Base-by-base conservation (phyloP, 2,113 vertebrate genomes). In the Rhineura floridana region DNA sequence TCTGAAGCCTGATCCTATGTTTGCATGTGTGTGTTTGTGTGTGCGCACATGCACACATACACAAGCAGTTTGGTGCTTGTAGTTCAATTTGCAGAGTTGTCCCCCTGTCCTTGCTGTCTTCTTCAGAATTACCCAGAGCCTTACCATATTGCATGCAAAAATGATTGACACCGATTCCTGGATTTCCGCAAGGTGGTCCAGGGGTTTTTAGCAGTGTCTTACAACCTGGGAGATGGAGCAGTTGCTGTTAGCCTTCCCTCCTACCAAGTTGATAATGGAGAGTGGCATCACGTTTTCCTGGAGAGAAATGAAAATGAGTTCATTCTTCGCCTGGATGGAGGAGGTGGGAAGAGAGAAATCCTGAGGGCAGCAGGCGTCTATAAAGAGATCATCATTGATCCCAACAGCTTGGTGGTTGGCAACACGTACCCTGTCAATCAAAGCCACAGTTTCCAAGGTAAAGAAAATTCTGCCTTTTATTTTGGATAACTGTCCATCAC, bases 221-320 rank as follows among this genome's bases (percentile, higher is more conserved):
- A 97, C 95, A 98, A 98, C 93, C 96, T 98, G 2, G 98, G 98
- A 36, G 98, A 98, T 10, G 98, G 98, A n/a, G 97, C 98, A 72
- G 96, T 96, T 92, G 97, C 97, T 92, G 85, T 98, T 9, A 98
- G 95, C 30, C 95, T 98, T 85, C 96, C 98, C 21, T 96, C 95
- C 73, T 98, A 98, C 94, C 97, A 95, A 81, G 94, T 98, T 2
- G 97, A 98, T 95, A 98, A 98, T 1, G 98, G 98, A 1, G 98
- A 98, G 88, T 98, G 98, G 98, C 97, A 98, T 25, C 97, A 97
- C 81, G 91, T 98, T 79, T 93, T 96, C 78, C 85, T 98, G 75
- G 98, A 98, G 94, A 97, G 98, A 11, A 96, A 97, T 33, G 98
- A 98, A 94, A 98, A 98, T 69, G 98, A 98, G 92, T 96, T 98